These are phyloP conservation scores for Pachymerium ferrugineum DNA, from an alignment of 2,888 invertebrate species.

Conservation along the genomic window DNA sequence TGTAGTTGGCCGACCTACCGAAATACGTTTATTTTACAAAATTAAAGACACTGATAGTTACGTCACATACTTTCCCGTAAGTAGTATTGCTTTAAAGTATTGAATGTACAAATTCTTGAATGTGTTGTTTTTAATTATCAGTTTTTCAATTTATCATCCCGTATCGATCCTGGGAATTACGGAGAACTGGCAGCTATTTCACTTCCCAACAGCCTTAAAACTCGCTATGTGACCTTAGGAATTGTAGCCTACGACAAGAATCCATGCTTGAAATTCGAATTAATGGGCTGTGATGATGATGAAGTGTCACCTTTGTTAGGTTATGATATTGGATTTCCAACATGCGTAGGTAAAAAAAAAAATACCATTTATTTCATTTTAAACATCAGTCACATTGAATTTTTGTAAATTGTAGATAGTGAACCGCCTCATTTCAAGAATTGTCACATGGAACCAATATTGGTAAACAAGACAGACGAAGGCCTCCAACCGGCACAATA, in stretches of 20 bases:
- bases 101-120: not conserved
- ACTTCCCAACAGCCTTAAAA: constrained; percentile 85
- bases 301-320: constrained; percentile 74
- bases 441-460: constrained; percentile 86
- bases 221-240: constrained; percentile 86
- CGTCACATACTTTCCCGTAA: constrained; percentile 83
- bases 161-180: constrained; percentile 86
- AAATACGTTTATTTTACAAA: constrained; percentile 95
- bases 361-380: not conserved
- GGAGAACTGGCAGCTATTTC: constrained; percentile 95
- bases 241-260: constrained; percentile 96
- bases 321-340: constrained; percentile 87
- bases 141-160: constrained; percentile 88
- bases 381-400: not conserved
- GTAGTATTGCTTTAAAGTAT: constrained; percentile 30
- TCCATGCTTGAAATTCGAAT: constrained; percentile 89
- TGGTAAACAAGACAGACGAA: constrained; percentile 79
- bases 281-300: constrained; percentile 87
- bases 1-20: constrained; percentile 90
- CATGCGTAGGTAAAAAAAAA: constrained; percentile 67
- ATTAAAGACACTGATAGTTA: constrained; percentile 89
- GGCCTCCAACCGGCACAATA: constrained; percentile 78
- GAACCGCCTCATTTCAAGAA: constrained; percentile 95
- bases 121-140: constrained; percentile 34
- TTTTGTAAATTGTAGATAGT: constrained; percentile 60